These are phyloP conservation scores for Enteromius mattozi DNA, from an alignment of 2,797 vertebrate genomes.

Conservation along the genomic window DNA sequence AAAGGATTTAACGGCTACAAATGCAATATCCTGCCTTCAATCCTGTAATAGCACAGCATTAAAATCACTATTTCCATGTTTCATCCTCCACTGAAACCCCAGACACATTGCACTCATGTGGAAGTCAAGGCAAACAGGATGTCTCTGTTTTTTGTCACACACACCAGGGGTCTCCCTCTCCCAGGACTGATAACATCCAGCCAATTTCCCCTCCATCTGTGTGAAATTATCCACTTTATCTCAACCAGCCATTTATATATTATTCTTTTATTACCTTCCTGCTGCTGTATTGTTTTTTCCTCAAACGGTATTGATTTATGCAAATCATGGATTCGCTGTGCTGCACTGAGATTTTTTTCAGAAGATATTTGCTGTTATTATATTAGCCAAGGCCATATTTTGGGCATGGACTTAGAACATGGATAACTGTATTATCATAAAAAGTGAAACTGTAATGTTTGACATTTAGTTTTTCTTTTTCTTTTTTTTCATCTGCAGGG, in stretches of 20 bases:
- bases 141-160: constrained; percentile 68
- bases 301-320: constrained; percentile 37
- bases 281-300: constrained; percentile 37
- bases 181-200: constrained; percentile 73
- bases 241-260: constrained; percentile 47
- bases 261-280: constrained; percentile 47
- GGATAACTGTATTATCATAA: background rate
- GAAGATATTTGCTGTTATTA: background rate
- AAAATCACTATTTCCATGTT: constrained; percentile 71
- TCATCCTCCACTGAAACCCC: constrained; percentile 72
- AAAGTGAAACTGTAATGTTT: background rate
- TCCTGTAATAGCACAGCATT: constrained; percentile 68
- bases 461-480: constrained; percentile 10
- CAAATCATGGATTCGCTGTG: background rate
- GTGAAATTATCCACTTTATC: constrained; percentile 68
- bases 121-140: constrained; percentile 59
- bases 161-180: constrained; percentile 62
- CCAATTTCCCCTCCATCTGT: constrained; percentile 72
- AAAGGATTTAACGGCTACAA: constrained; percentile 65
- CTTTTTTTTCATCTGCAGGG: background rate
- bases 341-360: constrained; percentile 17
- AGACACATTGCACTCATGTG: background rate
- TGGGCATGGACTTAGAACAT: background rate
- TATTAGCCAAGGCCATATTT: background rate
- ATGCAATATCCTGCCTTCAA: constrained; percentile 64